Base-by-base conservation (phyloP, 64 coral and sea anemone species). In the Pachyseris speciosa region DNA sequence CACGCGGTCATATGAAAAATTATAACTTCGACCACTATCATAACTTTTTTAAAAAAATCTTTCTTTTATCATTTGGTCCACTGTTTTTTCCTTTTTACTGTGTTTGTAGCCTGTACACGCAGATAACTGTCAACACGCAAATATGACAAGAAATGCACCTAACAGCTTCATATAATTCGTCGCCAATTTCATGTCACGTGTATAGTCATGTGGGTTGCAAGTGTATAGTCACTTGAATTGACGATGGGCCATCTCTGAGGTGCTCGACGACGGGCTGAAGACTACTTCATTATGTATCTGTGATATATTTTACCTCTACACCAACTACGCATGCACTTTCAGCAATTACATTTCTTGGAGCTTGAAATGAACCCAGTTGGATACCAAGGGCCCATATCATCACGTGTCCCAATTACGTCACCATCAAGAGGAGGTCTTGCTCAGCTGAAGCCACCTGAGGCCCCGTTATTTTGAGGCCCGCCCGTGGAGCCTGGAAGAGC, bases 391-490 rank as follows among this genome's bases (percentile, higher is more conserved):
- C 58, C 58, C n/a, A 25, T 25, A 61, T 61, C 58, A 25, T 61
- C 17, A 5, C 5, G 12, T 16, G 4, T 61, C 5, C 27, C n/a
- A 8, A 20, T 61, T 61, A 16, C 58, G 10, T 25, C n/a, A 27
- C 22, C 58, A 61, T 25, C 22, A 61, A 4, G 27, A 61, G 58
- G 3, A 16, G 42, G 0, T 20, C 36, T 20, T 41, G 5, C 31
- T 81, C 53, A 81, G 34, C 53, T 81, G 77, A 39, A 81, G 77
- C 53, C 77, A 60, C 51, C 77, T 9, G 34, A 37, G 20, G 29
- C 53, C 52, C 53, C 77, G 6, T 9, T 40, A 81, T 81, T 63
- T 81, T 34, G 52, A 5, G 31, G 17, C 33, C 36, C 77, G 24
- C 48, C 75, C 6, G 28, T 55, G 75, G 75, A 28, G 1, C 81